Conservation (phyloP, 2,113 vertebrate genomes). For the Sisor rabdophorus region DNA sequence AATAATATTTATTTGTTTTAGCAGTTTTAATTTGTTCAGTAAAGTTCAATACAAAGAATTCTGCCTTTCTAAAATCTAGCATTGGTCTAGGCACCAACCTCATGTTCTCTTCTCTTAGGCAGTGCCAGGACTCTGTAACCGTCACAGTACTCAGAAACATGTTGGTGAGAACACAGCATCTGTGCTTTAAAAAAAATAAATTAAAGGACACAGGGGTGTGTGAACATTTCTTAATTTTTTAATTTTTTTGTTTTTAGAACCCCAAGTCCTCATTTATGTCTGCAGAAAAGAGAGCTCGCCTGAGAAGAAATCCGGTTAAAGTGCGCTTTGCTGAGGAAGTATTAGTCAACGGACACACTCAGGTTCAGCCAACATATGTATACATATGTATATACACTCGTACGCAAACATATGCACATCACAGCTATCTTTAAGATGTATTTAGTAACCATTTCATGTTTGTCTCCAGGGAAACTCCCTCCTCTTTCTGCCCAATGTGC, state of each 20-base stretch:
- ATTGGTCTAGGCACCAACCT: background rate
- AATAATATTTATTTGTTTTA: no score
- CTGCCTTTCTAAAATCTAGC: no score
- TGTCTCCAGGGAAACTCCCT: conserved; percentile 88
- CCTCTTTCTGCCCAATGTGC: conserved; percentile 93
- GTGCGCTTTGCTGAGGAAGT: conserved; percentile 95
- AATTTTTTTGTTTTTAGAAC: conserved; percentile 66
- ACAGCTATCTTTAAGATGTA: no score
- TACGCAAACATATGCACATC: background rate
- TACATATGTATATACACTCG: background rate
- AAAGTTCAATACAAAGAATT: no score
- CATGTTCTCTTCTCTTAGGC: conserved; percentile 23
- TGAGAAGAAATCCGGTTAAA: conserved; percentile 93
- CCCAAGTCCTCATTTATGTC: conserved; percentile 96
- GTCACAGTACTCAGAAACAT: conserved; percentile 48
- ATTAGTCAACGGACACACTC: conserved; percentile 87
- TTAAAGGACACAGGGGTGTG: background rate
- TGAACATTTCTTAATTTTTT: conserved; percentile 17
- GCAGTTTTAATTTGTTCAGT: no score
- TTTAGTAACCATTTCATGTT: conserved; percentile 30
- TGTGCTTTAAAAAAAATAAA: background rate
- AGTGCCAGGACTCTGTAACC: conserved; percentile 47
- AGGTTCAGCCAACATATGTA: conserved; percentile 70
- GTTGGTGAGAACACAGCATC: conserved; percentile 34
- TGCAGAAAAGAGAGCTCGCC: conserved; percentile 89